These are phyloP conservation scores for Sterna hirundo DNA, from an alignment of 2,113 vertebrate species.

Conservation along the genomic window DNA sequence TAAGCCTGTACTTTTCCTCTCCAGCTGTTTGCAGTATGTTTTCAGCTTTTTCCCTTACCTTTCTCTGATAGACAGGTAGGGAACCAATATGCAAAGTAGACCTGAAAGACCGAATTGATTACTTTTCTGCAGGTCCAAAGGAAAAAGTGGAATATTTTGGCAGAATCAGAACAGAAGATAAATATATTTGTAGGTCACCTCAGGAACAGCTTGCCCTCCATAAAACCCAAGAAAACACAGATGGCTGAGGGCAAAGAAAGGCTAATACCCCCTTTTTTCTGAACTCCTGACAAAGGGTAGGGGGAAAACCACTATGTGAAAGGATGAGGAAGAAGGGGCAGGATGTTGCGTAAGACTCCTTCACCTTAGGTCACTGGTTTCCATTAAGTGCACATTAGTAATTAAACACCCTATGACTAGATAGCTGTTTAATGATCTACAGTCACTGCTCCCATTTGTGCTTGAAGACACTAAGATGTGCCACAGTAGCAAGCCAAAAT, in stretches of 20 bases:
- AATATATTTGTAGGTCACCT: not conserved
- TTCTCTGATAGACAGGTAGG: not conserved
- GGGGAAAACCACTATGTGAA: not conserved
- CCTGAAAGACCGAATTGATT: not conserved
- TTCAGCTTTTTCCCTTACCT: not conserved
- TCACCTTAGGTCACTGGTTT: not conserved
- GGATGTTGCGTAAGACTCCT: not conserved
- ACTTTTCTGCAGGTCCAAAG: not conserved
- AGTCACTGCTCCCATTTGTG: not conserved
- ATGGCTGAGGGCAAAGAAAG: not conserved
- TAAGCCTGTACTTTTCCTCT: not conserved
- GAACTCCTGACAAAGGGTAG: not conserved
- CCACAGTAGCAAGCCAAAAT: not conserved
- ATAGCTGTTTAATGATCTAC: not conserved
- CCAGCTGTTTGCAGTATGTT: not conserved
- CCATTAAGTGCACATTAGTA: not conserved
- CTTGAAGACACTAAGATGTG: not conserved
- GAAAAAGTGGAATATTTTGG: not conserved
- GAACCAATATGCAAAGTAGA: not conserved
- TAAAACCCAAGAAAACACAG: not conserved
- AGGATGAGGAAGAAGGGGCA: not conserved
- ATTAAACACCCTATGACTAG: not conserved
- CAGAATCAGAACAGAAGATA: not conserved
- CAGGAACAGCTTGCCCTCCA: not conserved
- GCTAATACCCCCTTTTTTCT: not conserved